Evolutionary conservation across 1,140 invertebrate species (phyloP), one percentile per base, ranked within the genome.

Genomic region (Ips typographus): DNA sequence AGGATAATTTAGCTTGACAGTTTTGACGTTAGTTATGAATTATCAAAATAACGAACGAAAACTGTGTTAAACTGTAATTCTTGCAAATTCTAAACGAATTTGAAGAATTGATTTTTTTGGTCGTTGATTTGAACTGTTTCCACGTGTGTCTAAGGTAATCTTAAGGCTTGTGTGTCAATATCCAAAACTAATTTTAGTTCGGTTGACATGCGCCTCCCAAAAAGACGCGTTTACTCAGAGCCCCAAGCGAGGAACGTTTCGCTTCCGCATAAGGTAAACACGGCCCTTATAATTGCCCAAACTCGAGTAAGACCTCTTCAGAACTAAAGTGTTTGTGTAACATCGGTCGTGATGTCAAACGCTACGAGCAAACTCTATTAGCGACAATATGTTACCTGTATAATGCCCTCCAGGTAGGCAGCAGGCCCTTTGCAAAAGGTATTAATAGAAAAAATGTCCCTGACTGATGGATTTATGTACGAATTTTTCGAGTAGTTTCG

Each of bases 301-400:
- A 64, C 55, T 62, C 60, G 65, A 71, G 42, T 56, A 65, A 71
- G 69, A 66, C 65, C 55, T 71, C 69, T 70, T 65, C 40, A 42
- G 36, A 38, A 4, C 38, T n/a, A 72, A 65, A 69, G 55, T 74
- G 72, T 76, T 77, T 77, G 70, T 72, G 53, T 72, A 76, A 74
- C 73, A 77, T 77, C 22, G 22, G 76, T 76, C 75, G 75, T 72
- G 22, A 77, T 77, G 76, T 77, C 76, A 77, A 72, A 22, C 71
- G 71, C 70, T 74, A 66, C 22, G 57, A 73, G 56, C 75, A 77
- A 77, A 77, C 76, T 77, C 75, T 77, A 77, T 77, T 77, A 77
- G 76, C 72, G 72, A 77, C 76, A 77, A 76, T 72, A 77, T 74
- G 72, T 77, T 70, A 72, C 73, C 57, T 49, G 39, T 44, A 49